Percentiles rank a stretch among this genome's conserved stretches.
phyloP scores from a whole-genome alignment of 2,113 vertebrate species.

The Lampris megalopsis region DNA sequence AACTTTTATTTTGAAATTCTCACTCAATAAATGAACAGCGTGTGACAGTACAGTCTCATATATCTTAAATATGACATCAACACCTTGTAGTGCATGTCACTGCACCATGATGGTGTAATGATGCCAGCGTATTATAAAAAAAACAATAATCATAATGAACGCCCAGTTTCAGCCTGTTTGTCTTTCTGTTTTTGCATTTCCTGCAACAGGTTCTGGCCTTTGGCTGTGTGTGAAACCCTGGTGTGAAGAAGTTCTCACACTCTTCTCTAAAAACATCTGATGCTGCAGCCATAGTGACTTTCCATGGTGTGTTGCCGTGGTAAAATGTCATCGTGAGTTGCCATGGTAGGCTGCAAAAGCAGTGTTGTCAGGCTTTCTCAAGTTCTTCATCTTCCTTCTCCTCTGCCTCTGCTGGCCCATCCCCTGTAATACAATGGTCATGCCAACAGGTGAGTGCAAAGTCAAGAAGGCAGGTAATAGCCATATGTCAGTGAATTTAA shows the following conservation, averaged over 20 bases:
- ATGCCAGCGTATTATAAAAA: constrained; percentile 36
- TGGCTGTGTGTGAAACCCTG: constrained; percentile 47
- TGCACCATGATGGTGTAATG: constrained; percentile 45
- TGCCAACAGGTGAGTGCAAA: constrained; percentile 31
- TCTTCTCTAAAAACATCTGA: constrained; percentile 23
- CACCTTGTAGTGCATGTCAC: constrained; percentile 16
- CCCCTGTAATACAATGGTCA: constrained; percentile 61
- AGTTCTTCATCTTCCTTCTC: constrained; percentile 51
- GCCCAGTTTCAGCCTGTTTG: constrained; percentile 23
- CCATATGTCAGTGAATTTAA: too few species aligned
- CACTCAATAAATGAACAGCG: constrained; percentile 10
- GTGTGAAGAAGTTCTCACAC: constrained; percentile 28
- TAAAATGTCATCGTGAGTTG: not conserved
- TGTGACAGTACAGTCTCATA: constrained; percentile 24
- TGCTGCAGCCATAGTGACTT: constrained; percentile 34
- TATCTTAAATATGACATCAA: constrained; percentile 26
- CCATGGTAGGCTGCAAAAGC: not conserved
- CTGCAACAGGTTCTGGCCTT: not conserved
- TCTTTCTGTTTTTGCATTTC: too few species aligned
- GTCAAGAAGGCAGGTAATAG: not conserved
- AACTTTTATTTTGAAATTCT: constrained; percentile 1
- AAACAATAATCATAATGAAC: not conserved
- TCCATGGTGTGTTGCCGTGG: constrained; percentile 44
- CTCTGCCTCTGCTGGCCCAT: constrained; percentile 32
- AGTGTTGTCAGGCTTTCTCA: constrained; percentile 64